These are phyloP conservation scores for Stictonetta naevosa DNA, from an alignment of 2,113 vertebrate genomes.

Conservation along the genomic window DNA sequence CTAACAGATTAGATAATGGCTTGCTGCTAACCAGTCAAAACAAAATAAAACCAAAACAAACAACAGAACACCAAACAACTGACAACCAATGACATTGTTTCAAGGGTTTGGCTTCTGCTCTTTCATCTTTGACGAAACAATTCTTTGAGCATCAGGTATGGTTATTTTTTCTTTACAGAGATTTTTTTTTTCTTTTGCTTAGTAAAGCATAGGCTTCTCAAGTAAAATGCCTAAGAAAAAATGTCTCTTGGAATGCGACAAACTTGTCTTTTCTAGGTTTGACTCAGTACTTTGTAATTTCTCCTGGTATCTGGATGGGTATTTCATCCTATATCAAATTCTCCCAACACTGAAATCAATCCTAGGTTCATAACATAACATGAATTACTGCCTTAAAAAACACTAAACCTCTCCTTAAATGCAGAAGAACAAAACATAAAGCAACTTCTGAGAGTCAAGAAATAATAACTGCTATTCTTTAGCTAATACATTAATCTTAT, in stretches of 20 bases:
- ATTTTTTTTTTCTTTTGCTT: not conserved
- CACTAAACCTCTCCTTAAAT: not conserved
- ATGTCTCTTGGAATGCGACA: not conserved
- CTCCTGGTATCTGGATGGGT: not conserved
- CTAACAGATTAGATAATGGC: not conserved
- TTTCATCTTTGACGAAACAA: not conserved
- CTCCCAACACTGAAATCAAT: not conserved
- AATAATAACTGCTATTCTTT: not conserved
- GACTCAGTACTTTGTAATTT: not conserved
- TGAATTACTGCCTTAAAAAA: not conserved
- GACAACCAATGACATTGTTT: not conserved
- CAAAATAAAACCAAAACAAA: not conserved
- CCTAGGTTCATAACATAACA: not conserved
- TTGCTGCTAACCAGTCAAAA: not conserved
- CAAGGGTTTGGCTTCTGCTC: not conserved
- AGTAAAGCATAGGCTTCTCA: not conserved
- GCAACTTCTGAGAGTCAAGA: not conserved
- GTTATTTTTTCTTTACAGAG: not conserved
- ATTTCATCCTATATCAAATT: not conserved
- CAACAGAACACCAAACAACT: too few relatives aligned
- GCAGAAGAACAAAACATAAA: not conserved
- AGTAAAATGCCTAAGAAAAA: not conserved
- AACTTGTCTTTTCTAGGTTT: not conserved
- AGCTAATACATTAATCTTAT: not conserved
- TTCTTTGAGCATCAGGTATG: not conserved